These are phyloP conservation scores for Eupleurogrammus muticus DNA, from an alignment of 2,797 vertebrate genomes.

Conservation along the genomic window DNA sequence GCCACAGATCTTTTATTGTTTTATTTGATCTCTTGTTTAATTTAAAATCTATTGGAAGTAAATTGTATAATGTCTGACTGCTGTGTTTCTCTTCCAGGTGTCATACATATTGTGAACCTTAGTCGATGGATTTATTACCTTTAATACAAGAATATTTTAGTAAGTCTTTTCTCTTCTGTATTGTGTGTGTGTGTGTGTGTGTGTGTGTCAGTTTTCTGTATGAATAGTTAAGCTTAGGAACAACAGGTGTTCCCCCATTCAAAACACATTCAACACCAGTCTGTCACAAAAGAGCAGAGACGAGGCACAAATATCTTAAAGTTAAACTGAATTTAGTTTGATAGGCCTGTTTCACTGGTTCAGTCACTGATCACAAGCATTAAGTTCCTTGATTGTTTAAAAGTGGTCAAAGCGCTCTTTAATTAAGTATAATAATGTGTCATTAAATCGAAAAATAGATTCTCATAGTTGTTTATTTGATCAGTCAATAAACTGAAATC, in stretches of 20 bases:
- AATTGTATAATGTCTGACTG: constrained; percentile 7
- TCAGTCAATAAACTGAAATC: neutral
- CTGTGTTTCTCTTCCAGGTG: constrained; percentile 72
- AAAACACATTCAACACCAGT: neutral
- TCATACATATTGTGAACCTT: constrained; percentile 71
- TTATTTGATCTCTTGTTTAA: neutral
- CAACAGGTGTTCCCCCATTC: neutral
- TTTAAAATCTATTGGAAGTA: neutral
- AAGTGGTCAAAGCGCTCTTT: neutral
- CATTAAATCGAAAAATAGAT: neutral
- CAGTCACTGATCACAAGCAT: neutral
- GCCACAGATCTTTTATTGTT: neutral
- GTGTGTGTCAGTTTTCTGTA: neutral
- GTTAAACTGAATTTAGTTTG: neutral
- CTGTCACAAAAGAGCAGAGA: neutral
- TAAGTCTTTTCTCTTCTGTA: constrained; percentile 68
- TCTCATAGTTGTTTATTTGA: neutral
- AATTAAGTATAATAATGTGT: neutral
- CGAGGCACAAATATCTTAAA: neutral
- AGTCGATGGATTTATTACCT: constrained; percentile 85
- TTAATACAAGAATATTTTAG: constrained; percentile 79
- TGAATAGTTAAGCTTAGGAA: neutral
- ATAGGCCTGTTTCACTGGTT: neutral
- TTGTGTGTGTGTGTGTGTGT: neutral
- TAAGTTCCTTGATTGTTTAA: neutral